These are phyloP conservation scores for Batillaria attramentaria DNA, from an alignment of 1,140 invertebrate species.

Conservation along the genomic window DNA sequence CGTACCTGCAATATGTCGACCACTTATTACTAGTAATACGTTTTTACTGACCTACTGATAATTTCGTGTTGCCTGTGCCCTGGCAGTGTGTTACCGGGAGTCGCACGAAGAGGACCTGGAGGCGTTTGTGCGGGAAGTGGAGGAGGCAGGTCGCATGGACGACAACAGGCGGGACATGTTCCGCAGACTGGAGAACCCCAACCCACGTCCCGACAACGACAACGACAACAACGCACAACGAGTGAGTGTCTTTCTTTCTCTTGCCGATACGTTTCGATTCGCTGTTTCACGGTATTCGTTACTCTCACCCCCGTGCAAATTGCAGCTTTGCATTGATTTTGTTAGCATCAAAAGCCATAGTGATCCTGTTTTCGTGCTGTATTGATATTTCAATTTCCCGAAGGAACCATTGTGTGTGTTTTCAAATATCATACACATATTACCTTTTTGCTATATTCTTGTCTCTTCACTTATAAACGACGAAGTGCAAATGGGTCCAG, in stretches of 20 bases:
- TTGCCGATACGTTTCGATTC: background rate
- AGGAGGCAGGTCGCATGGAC: slow-evolving; percentile 55
- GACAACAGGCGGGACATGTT: slow-evolving; percentile 57
- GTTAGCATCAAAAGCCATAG: background rate
- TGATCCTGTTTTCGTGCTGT: background rate
- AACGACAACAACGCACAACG: background rate
- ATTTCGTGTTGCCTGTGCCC: too few species aligned
- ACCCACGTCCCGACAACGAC: background rate
- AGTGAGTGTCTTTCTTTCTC: background rate
- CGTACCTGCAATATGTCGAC: too few species aligned
- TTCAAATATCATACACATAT: too few species aligned
- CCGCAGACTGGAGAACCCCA: slow-evolving; percentile 44
- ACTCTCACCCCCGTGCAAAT: background rate
- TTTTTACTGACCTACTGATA: too few species aligned
- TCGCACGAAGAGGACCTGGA: slow-evolving; percentile 53
- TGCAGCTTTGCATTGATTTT: background rate
- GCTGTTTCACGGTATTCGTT: background rate
- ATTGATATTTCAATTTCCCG: background rate
- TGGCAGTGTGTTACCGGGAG: slow-evolving; percentile 64
- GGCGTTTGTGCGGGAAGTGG: slow-evolving; percentile 58
- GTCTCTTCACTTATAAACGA: too few species aligned
- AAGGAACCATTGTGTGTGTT: too few species aligned
- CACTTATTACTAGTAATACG: too few species aligned
- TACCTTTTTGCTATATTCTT: too few species aligned
- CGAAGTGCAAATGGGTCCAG: background rate